phyloP scores from a whole-genome alignment of 2,888 invertebrate species.

The Microplitis deprimator region DNA sequence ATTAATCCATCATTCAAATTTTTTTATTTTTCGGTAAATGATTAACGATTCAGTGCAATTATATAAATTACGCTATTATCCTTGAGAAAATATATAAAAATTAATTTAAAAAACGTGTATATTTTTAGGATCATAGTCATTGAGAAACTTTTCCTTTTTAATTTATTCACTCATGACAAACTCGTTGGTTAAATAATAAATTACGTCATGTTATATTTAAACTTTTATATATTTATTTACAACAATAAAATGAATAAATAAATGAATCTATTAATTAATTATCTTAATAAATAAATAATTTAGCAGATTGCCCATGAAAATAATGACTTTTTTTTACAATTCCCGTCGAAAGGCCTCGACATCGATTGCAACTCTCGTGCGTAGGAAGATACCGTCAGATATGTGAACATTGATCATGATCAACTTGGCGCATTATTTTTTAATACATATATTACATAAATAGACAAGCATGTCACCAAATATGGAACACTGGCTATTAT shows the following conservation, averaged over 20 bases:
- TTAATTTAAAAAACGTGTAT: not conserved
- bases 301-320: not conserved
- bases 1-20: too few relatives aligned
- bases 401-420: not conserved
- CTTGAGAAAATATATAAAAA: not conserved
- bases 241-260: not conserved
- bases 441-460: not conserved
- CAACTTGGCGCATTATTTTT: not conserved
- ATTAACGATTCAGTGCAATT: not conserved
- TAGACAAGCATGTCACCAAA: not conserved
- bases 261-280: not conserved
- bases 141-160: not conserved
- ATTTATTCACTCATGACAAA: not conserved
- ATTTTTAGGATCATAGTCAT: not conserved
- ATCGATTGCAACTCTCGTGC: not conserved
- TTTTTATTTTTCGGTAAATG: not conserved
- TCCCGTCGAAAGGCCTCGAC: not conserved
- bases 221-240: not conserved
- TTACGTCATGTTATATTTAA: not conserved
- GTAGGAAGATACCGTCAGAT: not conserved
- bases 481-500: not conserved
- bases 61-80: not conserved
- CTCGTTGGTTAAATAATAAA: not conserved
- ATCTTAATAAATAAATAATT: not conserved
- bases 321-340: not conserved